These are phyloP conservation scores for Todiramphus saurophagus DNA, from an alignment of 2,113 vertebrate genomes.

Conservation along the genomic window DNA sequence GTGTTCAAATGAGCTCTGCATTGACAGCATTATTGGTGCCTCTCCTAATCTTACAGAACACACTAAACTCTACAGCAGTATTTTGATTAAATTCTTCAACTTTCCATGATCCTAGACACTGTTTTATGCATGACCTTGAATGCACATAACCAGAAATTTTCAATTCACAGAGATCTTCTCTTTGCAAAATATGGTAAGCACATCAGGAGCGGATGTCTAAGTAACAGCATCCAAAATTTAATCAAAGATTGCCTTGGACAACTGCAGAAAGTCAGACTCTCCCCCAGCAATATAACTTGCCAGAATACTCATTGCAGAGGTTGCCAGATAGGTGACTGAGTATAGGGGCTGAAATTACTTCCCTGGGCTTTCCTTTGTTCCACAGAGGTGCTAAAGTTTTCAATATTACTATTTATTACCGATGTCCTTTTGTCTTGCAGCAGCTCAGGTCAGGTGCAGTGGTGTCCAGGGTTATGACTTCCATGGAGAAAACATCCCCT, in stretches of 20 bases:
- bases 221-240: slow-evolving; percentile 55
- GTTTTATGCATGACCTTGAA: slow-evolving; percentile 68
- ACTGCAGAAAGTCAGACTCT: slow-evolving; percentile 46
- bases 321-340: slow-evolving; percentile 57
- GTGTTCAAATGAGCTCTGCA: slow-evolving; percentile 1
- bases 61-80: slow-evolving; percentile 14
- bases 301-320: slow-evolving; percentile 44
- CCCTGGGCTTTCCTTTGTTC: slow-evolving; percentile 40
- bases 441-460: rapidly evolving
- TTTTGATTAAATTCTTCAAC: slow-evolving; percentile 69
- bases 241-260: slow-evolving; percentile 55
- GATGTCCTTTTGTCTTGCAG: neutral
- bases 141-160: slow-evolving; percentile 59
- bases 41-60: slow-evolving; percentile 44
- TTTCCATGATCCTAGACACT: slow-evolving; percentile 5
- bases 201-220: slow-evolving; percentile 46
- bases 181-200: slow-evolving; percentile 63
- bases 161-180: slow-evolving; percentile 52
- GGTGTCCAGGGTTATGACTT: neutral
- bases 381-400: neutral
- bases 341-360: slow-evolving; percentile 45
- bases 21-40: slow-evolving; percentile 43
- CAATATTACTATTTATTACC: neutral
- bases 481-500: neutral
- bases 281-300: slow-evolving; percentile 27